Base-by-base conservation (phyloP, 37 sponge, comb jelly and placozoan genomes). In the Diacarnus erythraeanus region DNA sequence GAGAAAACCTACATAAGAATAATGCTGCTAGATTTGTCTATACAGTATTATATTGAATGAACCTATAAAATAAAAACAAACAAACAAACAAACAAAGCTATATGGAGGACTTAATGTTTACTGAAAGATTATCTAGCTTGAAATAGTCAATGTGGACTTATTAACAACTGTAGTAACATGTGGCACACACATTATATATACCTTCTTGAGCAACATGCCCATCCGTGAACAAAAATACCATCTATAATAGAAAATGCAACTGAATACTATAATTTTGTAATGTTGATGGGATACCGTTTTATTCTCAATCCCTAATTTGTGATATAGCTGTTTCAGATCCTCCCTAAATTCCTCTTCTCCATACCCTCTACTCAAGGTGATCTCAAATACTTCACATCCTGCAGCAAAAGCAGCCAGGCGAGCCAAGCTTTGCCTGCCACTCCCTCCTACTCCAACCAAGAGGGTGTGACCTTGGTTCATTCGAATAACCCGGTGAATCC, bases 191-290 rank as follows among this genome's bases (percentile, higher is more conserved):
- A n/a, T n/a, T n/a, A 5, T 36, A 67, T 12, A 10, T 65, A 86
- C 87, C 97, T 83, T 98, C 99, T 66, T 98, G 97, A 10, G 95
- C 99, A 42, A 98, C 99, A 75, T 98, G 99, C 30, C 92, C 99
- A 81, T 98, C 99, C 38, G 96, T 91, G 72, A 98, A 98, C 47
- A 98, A 88, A 42, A 98, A 98, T 72, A 98, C 99, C 65, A 86
- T 85, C 83, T 88, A 66, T 0, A 72, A 25, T 27, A 61, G 20
- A 5, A 4, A 61, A 61, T 23, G 5, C 8, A 61, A 4, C 4
- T 27, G 30, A 29, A 61, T 25, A 61, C 20, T 6, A 23, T 6
- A 23, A 25, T 20, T 18, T 15, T 61, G 30, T 29, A 61, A 8
- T 61, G 20, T 61, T 4, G 21, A 23, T 12, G 33, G 22, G 9